These are phyloP conservation scores for Ephydatia muelleri DNA, from an alignment of 37 sponge, comb jelly and placozoan species.

Conservation along the genomic window DNA sequence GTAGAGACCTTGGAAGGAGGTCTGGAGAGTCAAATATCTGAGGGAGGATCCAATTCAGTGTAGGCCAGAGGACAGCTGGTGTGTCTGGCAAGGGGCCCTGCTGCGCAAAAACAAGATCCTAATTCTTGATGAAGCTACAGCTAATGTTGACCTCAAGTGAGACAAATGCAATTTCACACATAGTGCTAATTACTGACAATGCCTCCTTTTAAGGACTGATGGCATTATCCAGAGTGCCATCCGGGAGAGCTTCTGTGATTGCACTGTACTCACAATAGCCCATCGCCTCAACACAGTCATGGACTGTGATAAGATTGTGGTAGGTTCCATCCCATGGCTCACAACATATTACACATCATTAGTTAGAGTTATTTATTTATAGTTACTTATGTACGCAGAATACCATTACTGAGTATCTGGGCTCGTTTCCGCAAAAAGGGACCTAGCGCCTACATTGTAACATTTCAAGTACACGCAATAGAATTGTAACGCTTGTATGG, in stretches of 20 bases:
- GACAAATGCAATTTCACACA: too few relatives aligned
- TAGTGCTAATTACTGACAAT: too few relatives aligned
- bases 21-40: constrained; percentile 56
- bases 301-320: constrained; percentile 85
- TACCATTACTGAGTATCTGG: too few relatives aligned
- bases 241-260: constrained; percentile 67
- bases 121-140: too few relatives aligned
- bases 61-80: constrained; percentile 87
- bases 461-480: too few relatives aligned
- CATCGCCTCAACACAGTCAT: constrained; percentile 95
- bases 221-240: constrained; percentile 81
- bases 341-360: too few relatives aligned
- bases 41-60: constrained; percentile 84
- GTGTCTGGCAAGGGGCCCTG: too few relatives aligned
- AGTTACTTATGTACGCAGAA: too few relatives aligned
- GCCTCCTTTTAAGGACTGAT: constrained; percentile 88
- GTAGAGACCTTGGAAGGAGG: constrained; percentile 51
- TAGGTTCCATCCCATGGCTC: constrained; percentile 17
- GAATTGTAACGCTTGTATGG: too few relatives aligned
- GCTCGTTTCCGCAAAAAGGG: too few relatives aligned
- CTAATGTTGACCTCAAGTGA: constrained; percentile 77
- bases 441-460: too few relatives aligned
- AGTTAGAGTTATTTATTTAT: too few relatives aligned
- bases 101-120: constrained; percentile 75
- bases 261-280: constrained; percentile 89